Percentiles rank a stretch among this genome's conserved stretches.
phyloP scores from a whole-genome alignment of 37 sponge, comb jelly and placozoan genomes.

The Mnemiopsis leidyi region DNA sequence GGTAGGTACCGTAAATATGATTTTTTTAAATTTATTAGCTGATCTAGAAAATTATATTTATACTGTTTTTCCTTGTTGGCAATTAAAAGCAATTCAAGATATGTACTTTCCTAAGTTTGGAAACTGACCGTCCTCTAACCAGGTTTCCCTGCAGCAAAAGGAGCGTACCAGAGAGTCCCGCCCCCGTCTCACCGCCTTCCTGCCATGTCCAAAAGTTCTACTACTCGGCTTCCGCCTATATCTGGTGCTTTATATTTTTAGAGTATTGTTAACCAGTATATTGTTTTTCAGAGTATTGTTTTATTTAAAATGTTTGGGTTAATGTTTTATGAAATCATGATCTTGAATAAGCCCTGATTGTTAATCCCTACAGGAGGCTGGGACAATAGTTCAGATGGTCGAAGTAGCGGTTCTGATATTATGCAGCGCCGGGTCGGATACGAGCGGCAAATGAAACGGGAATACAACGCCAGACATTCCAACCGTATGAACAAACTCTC shows the following conservation, averaged over 20 bases:
- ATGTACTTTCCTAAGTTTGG: too few species aligned
- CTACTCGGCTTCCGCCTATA: constrained; percentile 55
- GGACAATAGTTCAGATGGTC: constrained; percentile 57
- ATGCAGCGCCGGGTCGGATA: constrained; percentile 50
- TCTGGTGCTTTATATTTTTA: neutral
- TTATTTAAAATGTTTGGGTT: too few species aligned
- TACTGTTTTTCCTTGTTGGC: too few species aligned
- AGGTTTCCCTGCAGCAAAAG: constrained; percentile 26
- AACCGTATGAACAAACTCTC: constrained; percentile 54
- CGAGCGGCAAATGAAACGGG: constrained; percentile 62
- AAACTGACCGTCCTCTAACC: neutral
- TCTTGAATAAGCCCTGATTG: too few species aligned
- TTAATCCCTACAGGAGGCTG: constrained; percentile 32
- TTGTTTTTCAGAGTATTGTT: too few species aligned
- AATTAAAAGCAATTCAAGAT: too few species aligned
- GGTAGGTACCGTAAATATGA: too few species aligned
- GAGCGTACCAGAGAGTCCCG: constrained; percentile 40
- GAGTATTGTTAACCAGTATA: too few species aligned
- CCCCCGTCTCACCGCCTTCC: constrained; percentile 2
- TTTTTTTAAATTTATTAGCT: too few species aligned
- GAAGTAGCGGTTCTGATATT: constrained; percentile 42
- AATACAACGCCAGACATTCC: constrained; percentile 59
- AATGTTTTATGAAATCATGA: too few species aligned
- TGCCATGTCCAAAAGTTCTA: constrained; percentile 49
- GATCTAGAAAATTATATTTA: too few species aligned